Evolutionary conservation across 2,888 invertebrate genomes (phyloP).

Genomic region (Drosophila borborema): DNA sequence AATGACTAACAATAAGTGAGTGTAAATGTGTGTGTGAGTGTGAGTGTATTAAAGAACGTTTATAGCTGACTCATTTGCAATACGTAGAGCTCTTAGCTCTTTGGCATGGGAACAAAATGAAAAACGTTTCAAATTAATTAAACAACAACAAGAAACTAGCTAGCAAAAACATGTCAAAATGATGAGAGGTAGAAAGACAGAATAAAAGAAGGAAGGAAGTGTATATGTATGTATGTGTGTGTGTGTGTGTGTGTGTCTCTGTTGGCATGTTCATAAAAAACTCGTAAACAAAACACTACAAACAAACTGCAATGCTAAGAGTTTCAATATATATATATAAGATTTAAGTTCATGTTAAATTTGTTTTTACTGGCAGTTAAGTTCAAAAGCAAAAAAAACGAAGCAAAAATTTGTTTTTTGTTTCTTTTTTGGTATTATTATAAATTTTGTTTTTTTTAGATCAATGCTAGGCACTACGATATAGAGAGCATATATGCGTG

Average conservation of each 20-base stretch:
- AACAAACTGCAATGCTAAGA: conserved; percentile 44
- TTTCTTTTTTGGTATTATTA: neutral
- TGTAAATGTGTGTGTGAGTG: conserved; percentile 25
- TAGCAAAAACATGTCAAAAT: conserved; percentile 59
- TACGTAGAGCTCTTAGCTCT: conserved; percentile 9
- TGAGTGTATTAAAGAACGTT: conserved; percentile 28
- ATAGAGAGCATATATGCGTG: conserved; percentile 14
- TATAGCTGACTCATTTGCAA: conserved; percentile 43
- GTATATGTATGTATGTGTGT: conserved; percentile 27
- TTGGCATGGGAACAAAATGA: conserved; percentile 27
- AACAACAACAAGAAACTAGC: conserved; percentile 59
- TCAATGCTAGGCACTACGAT: conserved; percentile 33
- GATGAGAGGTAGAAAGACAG: neutral
- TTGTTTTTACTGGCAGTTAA: conserved; percentile 43
- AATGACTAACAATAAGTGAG: conserved; percentile 68
- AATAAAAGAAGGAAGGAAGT: neutral
- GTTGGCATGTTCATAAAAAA: conserved; percentile 17
- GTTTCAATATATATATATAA: conserved; percentile 18
- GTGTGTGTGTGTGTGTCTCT: conserved; percentile 12
- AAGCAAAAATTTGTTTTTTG: conserved; percentile 38
- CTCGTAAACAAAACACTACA: conserved; percentile 40
- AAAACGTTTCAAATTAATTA: conserved; percentile 70
- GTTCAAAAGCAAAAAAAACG: conserved; percentile 49
- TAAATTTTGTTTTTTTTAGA: conserved; percentile 10
- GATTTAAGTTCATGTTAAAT: conserved; percentile 28